Conservation (phyloP, 1,140 invertebrate genomes). For the Orchestia grillus region DNA sequence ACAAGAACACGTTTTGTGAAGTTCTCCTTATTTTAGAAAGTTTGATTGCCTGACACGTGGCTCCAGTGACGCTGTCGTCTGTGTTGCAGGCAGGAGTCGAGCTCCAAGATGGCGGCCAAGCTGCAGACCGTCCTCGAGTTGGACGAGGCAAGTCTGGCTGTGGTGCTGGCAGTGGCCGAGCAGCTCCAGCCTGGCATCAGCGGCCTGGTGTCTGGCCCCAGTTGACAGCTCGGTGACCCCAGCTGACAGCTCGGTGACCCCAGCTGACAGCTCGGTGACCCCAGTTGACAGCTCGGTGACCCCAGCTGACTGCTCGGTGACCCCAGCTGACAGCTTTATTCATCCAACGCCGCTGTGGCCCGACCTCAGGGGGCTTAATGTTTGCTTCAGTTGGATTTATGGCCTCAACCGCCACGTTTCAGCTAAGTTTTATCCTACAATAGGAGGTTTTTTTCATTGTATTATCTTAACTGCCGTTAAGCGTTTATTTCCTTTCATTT, state of each 20-base stretch:
- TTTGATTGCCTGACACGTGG: no score
- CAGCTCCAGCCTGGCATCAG: conserved; percentile 38
- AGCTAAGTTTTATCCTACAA: background rate
- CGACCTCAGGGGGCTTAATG: background rate
- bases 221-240: background rate
- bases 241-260: background rate
- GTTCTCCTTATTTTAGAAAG: no score
- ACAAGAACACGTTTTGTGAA: no score
- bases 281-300: background rate
- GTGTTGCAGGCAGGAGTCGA: background rate
- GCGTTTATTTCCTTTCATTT: background rate
- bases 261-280: background rate
- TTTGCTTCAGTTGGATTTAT: background rate
- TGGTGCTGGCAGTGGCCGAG: conserved; percentile 19
- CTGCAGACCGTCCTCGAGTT: background rate
- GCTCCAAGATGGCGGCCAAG: background rate
- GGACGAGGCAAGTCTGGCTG: conserved; percentile 6
- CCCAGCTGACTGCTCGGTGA: background rate
- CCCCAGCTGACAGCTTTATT: background rate
- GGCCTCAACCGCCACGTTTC: background rate
- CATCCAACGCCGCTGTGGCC: background rate
- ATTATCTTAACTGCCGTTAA: background rate
- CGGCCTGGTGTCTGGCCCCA: background rate
- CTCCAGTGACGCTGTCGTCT: background rate
- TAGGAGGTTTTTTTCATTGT: background rate